These are phyloP conservation scores for Montipora cactus DNA, from an alignment of 64 coral and sea anemone genomes.

Conservation along the genomic window DNA sequence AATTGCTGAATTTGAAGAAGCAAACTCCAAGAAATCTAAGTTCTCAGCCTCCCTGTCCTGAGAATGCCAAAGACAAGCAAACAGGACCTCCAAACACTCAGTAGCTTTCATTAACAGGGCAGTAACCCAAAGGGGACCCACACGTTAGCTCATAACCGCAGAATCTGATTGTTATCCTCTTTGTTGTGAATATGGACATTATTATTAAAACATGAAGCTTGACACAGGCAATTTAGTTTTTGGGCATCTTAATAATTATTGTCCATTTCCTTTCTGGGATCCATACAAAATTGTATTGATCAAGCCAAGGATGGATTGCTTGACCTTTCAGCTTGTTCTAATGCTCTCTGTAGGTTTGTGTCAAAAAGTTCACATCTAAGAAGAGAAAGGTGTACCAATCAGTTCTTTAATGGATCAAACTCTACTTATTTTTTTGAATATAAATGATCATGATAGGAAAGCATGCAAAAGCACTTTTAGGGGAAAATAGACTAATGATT, in stretches of 20 bases:
- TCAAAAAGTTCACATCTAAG: slow-evolving; percentile 98
- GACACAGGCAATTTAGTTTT: not conserved
- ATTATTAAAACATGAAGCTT: not conserved
- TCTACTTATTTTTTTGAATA: not conserved
- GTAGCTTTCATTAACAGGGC: not conserved
- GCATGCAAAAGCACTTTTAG: no score
- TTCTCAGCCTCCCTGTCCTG: not conserved
- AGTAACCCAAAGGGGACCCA: not conserved
- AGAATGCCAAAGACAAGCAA: not conserved
- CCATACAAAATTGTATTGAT: not conserved
- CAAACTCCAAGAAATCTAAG: not conserved
- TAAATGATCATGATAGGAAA: no score
- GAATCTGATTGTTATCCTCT: no score
- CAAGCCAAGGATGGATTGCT: slow-evolving; percentile 83
- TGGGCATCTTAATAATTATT: not conserved
- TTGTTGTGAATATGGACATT: not conserved
- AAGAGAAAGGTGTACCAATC: not conserved
- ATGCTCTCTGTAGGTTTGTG: slow-evolving; percentile 86
- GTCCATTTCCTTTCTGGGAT: not conserved
- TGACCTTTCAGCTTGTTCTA: slow-evolving; percentile 89
- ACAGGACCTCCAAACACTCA: not conserved
- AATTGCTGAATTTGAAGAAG: slow-evolving; percentile 32
- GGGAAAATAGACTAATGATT: no score
- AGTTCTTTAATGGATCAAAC: not conserved
- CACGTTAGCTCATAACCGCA: no score